Percentiles rank a stretch among this genome's conserved stretches.
Conservation (phyloP, 2,113 vertebrate genomes). For the Heteronetta atricapilla region DNA sequence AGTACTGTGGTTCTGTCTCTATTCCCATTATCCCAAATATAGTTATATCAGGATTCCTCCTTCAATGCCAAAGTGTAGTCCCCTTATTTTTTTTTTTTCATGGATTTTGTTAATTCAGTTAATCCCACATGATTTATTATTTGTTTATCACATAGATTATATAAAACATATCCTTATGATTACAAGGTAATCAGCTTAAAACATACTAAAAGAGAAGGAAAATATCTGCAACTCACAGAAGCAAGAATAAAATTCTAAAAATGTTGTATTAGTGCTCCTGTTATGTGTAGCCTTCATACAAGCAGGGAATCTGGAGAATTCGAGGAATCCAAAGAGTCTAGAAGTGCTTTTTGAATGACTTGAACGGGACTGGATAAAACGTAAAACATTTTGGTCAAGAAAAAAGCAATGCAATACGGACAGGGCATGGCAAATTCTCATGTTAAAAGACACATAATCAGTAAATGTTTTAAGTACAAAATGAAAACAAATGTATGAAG, state of each 20-base stretch:
- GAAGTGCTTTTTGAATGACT: neutral
- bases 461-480: neutral
- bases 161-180: neutral
- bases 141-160: neutral
- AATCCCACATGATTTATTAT: neutral
- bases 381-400: neutral
- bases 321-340: neutral
- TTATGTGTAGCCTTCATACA: neutral
- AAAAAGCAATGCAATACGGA: neutral
- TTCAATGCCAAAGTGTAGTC: neutral
- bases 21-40: neutral
- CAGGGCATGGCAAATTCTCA: neutral
- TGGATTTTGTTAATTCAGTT: neutral
- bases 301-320: neutral
- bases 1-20: neutral
- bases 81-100: neutral
- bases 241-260: neutral
- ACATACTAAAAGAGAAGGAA: neutral
- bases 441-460: neutral
- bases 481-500: neutral
- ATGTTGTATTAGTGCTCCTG: neutral
- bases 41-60: neutral
- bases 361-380: neutral
- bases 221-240: neutral
- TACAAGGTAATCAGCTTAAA: neutral